A percentile compares a stretch with the other conserved stretches of the same genome.
These are phyloP conservation scores for Cerastoderma edule DNA, from an alignment of 2,888 invertebrate genomes.

Conservation along the genomic window DNA sequence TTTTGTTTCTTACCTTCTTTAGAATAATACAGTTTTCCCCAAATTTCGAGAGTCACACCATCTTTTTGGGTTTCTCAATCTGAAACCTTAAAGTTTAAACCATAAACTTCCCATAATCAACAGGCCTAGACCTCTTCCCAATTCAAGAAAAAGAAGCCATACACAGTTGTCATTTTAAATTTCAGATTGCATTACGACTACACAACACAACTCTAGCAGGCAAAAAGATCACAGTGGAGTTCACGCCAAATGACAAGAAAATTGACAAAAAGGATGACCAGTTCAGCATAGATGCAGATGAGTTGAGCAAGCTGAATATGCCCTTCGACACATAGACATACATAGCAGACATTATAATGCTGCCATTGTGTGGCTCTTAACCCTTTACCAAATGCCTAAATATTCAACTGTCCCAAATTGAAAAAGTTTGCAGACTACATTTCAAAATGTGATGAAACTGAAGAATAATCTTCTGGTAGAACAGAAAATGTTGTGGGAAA, in stretches of 20 bases:
- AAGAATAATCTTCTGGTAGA: too few relatives aligned
- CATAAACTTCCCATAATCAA: not conserved
- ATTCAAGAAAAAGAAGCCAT: not conserved
- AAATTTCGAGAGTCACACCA: too few relatives aligned
- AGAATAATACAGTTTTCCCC: not conserved
- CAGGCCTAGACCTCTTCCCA: not conserved
- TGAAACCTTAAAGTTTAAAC: too few relatives aligned
- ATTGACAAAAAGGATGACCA: slow-evolving; percentile 68
- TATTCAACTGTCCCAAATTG: too few relatives aligned
- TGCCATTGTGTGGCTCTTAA: too few relatives aligned
- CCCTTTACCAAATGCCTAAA: too few relatives aligned
- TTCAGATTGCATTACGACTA: slow-evolving; percentile 78
- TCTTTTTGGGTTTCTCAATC: too few relatives aligned
- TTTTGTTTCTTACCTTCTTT: not conserved
- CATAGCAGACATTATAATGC: too few relatives aligned
- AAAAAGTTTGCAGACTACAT: too few relatives aligned
- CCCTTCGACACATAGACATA: slow-evolving; percentile 62
- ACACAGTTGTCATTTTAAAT: slow-evolving; percentile 8
- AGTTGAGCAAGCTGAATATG: slow-evolving; percentile 72
- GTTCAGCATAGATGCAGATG: slow-evolving; percentile 44
- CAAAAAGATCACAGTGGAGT: slow-evolving; percentile 79
- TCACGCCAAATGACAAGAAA: slow-evolving; percentile 77
- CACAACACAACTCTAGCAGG: slow-evolving; percentile 79
- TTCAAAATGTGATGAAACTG: too few relatives aligned
- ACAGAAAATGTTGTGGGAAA: too few relatives aligned